These are phyloP conservation scores for Phymatocera aterrima DNA, from an alignment of 2,888 invertebrate species.

Conservation along the genomic window DNA sequence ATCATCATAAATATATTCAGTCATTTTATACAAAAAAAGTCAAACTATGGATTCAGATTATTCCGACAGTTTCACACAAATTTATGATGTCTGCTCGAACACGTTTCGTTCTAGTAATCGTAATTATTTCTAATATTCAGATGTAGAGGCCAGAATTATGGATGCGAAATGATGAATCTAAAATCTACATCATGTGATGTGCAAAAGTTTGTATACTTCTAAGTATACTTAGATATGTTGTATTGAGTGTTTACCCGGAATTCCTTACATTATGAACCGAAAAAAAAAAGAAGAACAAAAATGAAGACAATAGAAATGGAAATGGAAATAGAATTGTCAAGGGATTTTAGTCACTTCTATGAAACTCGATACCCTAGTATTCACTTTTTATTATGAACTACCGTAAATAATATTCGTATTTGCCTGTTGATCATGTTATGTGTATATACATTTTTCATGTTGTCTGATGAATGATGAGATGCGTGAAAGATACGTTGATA, in stretches of 20 bases:
- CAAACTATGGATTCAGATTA: not conserved
- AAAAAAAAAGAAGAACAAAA: not conserved
- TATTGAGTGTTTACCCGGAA: constrained; percentile 12
- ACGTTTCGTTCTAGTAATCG: not conserved
- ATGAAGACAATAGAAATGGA: not conserved
- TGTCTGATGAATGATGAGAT: constrained; percentile 12
- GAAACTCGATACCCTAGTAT: constrained; percentile 28
- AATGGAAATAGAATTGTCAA: not conserved
- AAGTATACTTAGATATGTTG: constrained; percentile 13
- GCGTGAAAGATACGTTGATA: not conserved
- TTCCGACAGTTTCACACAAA: not conserved
- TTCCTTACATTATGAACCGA: not conserved
- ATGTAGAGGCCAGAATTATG: constrained; percentile 1
- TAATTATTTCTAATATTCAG: constrained; percentile 19
- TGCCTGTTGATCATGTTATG: not conserved
- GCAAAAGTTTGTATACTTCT: constrained; percentile 10
- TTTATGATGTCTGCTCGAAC: not conserved
- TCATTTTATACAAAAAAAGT: not conserved
- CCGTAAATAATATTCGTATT: constrained; percentile 15
- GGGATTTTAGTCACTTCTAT: constrained; percentile 4
- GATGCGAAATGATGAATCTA: not conserved
- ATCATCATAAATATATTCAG: not conserved
- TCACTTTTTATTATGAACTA: not conserved
- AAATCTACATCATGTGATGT: too few relatives aligned
- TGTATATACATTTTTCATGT: constrained; percentile 19